A percentile compares a stretch with the other conserved stretches of the same genome.
phyloP scores from a whole-genome alignment of 2,113 vertebrate species.

The Notarius quadriscutis region DNA sequence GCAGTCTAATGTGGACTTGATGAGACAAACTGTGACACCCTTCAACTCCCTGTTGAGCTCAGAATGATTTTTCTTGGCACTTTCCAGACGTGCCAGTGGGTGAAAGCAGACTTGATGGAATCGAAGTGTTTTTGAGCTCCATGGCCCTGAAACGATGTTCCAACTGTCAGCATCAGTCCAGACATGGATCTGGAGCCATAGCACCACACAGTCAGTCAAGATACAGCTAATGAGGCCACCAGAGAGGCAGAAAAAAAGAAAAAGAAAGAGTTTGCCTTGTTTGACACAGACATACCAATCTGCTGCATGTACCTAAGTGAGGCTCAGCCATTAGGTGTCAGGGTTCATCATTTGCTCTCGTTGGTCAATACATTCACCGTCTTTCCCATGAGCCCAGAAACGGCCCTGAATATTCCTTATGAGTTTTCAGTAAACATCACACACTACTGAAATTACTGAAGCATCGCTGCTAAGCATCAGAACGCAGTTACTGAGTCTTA shows the following conservation, averaged over 20 bases:
- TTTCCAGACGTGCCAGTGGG: constrained; percentile 55
- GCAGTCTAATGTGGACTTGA: not conserved
- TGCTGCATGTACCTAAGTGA: not conserved
- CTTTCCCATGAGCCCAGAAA: not conserved
- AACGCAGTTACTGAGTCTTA: not conserved
- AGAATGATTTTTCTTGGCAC: constrained; percentile 28
- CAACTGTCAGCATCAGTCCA: constrained; percentile 67
- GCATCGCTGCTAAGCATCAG: not conserved
- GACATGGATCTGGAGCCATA: constrained; percentile 63
- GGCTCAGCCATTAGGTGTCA: not conserved
- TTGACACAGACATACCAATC: constrained; percentile 28
- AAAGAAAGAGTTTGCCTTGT: constrained; percentile 1
- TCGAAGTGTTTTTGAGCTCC: constrained; percentile 73
- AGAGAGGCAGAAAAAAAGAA: constrained; percentile 59
- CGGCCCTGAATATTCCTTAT: not conserved
- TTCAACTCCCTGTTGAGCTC: constrained; percentile 15
- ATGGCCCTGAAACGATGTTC: constrained; percentile 57
- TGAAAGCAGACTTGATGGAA: constrained; percentile 72
- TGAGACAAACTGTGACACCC: constrained; percentile 12
- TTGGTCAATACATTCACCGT: constrained; percentile 5
- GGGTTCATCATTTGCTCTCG: not conserved
- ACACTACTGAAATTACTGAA: not conserved
- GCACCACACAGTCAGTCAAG: constrained; percentile 30
- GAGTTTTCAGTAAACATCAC: not conserved
- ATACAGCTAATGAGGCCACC: constrained; percentile 73